Evolutionary conservation across 2,888 invertebrate genomes (phyloP).

Genomic region (Caenorhabditis plicata): DNA sequence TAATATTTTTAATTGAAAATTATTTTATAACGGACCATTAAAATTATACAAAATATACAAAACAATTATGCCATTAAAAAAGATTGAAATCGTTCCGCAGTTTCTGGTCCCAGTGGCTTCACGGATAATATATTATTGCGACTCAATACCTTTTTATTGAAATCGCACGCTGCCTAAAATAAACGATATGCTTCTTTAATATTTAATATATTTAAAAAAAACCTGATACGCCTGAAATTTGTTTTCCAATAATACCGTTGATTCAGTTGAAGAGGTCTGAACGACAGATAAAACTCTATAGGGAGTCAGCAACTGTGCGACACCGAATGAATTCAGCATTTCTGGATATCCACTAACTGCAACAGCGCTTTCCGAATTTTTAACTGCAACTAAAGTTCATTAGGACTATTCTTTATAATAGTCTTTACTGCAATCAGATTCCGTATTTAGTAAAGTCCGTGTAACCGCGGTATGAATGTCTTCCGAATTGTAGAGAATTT

Average conservation of each 20-base stretch:
- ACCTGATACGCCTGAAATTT: conserved; percentile 43
- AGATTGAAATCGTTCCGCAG: not conserved
- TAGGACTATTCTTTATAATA: too few relatives aligned
- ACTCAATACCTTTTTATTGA: conserved; percentile 18
- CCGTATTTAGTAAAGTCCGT: conserved; percentile 34
- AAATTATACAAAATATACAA: too few relatives aligned
- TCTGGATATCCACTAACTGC: conserved; percentile 32
- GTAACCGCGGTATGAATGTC: conserved; percentile 36
- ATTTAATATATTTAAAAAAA: not conserved
- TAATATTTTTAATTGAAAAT: too few relatives aligned
- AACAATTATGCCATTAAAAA: too few relatives aligned
- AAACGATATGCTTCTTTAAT: not conserved
- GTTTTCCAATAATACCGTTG: conserved; percentile 41
- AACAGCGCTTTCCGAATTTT: conserved; percentile 11
- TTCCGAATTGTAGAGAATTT: conserved; percentile 29
- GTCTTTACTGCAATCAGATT: too few relatives aligned
- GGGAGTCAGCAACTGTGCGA: conserved; percentile 36
- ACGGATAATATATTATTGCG: conserved; percentile 18
- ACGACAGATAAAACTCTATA: conserved; percentile 32
- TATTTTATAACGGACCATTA: too few relatives aligned
- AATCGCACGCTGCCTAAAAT: conserved; percentile 11
- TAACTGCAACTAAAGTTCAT: not conserved
- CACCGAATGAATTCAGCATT: conserved; percentile 38
- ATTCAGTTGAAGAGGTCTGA: conserved; percentile 12
- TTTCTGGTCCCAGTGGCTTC: not conserved